A percentile compares a stretch with the other conserved stretches of the same genome.
phyloP scores from a whole-genome alignment of 1,140 invertebrate genomes.

The Cyrtorhinus lividipennis region DNA sequence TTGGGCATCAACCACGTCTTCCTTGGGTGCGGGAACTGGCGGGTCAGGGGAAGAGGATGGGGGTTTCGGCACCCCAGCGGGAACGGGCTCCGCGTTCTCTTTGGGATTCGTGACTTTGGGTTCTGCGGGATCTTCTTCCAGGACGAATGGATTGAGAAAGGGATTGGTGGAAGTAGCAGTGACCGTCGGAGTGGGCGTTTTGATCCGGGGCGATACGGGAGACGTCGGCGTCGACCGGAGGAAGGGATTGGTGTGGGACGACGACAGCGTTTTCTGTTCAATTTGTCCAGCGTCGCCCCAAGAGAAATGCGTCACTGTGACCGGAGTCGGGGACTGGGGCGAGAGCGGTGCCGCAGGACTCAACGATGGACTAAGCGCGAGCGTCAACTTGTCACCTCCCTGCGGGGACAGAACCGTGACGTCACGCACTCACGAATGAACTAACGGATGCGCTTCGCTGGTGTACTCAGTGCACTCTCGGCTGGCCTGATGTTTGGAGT shows the following conservation, averaged over 20 bases:
- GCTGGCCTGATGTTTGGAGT: too few relatives aligned
- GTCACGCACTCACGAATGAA: neutral
- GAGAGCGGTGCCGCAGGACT: constrained; percentile 21
- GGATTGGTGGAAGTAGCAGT: constrained; percentile 33
- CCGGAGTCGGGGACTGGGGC: constrained; percentile 31
- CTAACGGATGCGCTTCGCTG: too few relatives aligned
- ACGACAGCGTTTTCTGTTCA: constrained; percentile 30
- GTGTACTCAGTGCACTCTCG: too few relatives aligned
- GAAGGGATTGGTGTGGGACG: constrained; percentile 23
- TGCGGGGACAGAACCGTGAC: too few relatives aligned
- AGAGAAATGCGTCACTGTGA: constrained; percentile 40
- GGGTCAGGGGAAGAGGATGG: too few relatives aligned
- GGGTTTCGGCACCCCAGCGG: too few relatives aligned
- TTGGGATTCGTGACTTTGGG: too few relatives aligned
- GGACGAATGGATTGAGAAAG: constrained; percentile 33
- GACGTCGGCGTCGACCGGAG: constrained; percentile 20
- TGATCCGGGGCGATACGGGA: constrained; percentile 21
- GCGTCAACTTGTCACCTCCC: constrained; percentile 61
- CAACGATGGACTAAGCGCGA: constrained; percentile 32
- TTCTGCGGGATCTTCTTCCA: constrained; percentile 27
- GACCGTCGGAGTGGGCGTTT: constrained; percentile 22
- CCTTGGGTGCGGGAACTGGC: neutral
- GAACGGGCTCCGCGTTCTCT: too few relatives aligned
- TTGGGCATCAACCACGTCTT: neutral
- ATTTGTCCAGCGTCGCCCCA: constrained; percentile 35